Conservation (phyloP, 2,888 invertebrate genomes). For the Cinara cedri region DNA sequence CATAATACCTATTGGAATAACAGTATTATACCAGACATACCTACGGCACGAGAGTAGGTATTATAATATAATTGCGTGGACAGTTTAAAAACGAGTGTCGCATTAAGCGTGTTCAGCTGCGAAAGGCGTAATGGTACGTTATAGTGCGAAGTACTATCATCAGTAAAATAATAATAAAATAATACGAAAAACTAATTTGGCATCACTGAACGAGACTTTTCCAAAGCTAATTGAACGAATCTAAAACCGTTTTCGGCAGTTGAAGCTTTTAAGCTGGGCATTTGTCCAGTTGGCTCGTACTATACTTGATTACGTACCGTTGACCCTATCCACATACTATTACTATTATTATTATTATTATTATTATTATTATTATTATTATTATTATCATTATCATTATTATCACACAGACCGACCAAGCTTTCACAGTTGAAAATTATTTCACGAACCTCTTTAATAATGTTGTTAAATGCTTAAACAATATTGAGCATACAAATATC, state of each 20-base stretch:
- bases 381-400: too few relatives aligned
- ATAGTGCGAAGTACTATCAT: slow-evolving; percentile 12
- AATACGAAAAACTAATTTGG: slow-evolving; percentile 56
- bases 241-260: slow-evolving; percentile 55
- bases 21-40: too few relatives aligned
- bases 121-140: slow-evolving; percentile 11
- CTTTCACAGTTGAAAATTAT: too few relatives aligned
- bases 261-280: slow-evolving; percentile 55
- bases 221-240: slow-evolving; percentile 56
- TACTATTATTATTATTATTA: slow-evolving; percentile 37
- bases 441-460: too few relatives aligned
- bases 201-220: slow-evolving; percentile 56
- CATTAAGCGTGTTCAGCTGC: slow-evolving; percentile 6
- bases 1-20: too few relatives aligned
- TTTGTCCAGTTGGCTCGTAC: slow-evolving; percentile 56
- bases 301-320: slow-evolving; percentile 45
- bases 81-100: slow-evolving; percentile 23
- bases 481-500: too few relatives aligned
- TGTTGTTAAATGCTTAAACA: too few relatives aligned
- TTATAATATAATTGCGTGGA: neutral
- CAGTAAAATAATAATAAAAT: slow-evolving; percentile 52
- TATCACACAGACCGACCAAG: too few relatives aligned
- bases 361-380: too few relatives aligned
- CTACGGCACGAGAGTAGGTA: neutral
- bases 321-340: slow-evolving; percentile 54